A percentile compares a stretch with the other conserved stretches of the same genome.
phyloP scores from a whole-genome alignment of 2,888 invertebrate species.

The Ennomos erosarius region DNA sequence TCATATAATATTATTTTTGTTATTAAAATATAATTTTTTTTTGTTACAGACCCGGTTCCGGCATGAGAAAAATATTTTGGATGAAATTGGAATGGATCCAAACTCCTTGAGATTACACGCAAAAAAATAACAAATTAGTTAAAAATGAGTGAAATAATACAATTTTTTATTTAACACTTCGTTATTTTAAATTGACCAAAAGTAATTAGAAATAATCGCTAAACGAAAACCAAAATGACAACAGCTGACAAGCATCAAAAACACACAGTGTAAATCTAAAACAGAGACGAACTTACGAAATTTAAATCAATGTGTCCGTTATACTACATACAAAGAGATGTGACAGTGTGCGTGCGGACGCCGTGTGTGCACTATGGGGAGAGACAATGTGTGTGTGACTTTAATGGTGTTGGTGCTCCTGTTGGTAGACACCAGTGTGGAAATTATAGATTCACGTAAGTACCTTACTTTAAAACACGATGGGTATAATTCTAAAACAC shows the following conservation, averaged over 20 bases:
- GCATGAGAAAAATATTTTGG: conserved; percentile 18
- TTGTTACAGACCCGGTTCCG: conserved; percentile 37
- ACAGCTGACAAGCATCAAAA: background rate
- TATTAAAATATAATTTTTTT: conserved; percentile 19
- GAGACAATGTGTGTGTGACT: conserved; percentile 59
- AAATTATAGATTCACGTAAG: conserved; percentile 77
- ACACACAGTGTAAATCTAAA: conserved; percentile 29
- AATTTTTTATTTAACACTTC: background rate
- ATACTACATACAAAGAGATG: conserved; percentile 47
- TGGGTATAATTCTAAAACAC: too few species aligned
- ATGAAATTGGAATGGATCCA: conserved; percentile 34
- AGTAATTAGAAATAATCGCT: conserved; percentile 4
- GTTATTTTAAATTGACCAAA: background rate
- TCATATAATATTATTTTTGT: background rate
- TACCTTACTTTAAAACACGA: conserved; percentile 32
- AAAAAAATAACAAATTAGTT: conserved; percentile 13
- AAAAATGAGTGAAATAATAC: conserved; percentile 12
- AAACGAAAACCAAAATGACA: conserved; percentile 24
- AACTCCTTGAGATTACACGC: conserved; percentile 8
- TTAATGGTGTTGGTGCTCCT: conserved; percentile 59
- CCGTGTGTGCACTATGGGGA: conserved; percentile 61
- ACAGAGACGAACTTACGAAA: conserved; percentile 31
- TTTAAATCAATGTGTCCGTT: conserved; percentile 64
- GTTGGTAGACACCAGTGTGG: conserved; percentile 65
- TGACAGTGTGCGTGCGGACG: conserved; percentile 56